Conservation (phyloP, 1,140 invertebrate species). For the Liolophura sinensis region DNA sequence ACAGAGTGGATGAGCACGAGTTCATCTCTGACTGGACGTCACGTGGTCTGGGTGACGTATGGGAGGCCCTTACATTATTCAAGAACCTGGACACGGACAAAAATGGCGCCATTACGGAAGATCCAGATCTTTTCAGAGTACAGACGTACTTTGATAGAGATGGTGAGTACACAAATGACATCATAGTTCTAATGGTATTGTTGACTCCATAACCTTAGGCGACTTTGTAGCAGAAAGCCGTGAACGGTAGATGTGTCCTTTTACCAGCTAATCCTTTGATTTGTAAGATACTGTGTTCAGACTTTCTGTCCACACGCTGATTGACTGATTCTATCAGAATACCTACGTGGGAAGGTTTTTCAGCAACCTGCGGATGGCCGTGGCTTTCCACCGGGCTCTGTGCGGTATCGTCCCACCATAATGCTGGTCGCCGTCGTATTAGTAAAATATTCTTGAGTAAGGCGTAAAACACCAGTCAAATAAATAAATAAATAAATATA, state of each 20-base stretch:
- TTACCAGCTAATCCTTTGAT: background rate
- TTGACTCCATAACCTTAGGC: too few species aligned
- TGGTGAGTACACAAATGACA: conserved; percentile 5
- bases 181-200: too few species aligned
- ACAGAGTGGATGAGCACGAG: conserved; percentile 9
- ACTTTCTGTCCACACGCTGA: too few species aligned
- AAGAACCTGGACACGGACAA: conserved; percentile 24
- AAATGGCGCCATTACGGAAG: conserved; percentile 14
- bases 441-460: too few species aligned
- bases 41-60: conserved; percentile 6
- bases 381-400: too few species aligned
- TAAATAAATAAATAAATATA: too few species aligned
- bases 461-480: too few species aligned
- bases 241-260: background rate
- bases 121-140: conserved; percentile 16
- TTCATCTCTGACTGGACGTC: conserved; percentile 20
- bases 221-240: background rate
- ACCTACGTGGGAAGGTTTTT: too few species aligned
- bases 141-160: conserved; percentile 22
- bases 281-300: background rate
- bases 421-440: too few species aligned
- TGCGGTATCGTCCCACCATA: too few species aligned
- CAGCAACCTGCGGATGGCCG: too few species aligned
- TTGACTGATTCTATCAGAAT: too few species aligned
- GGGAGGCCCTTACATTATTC: conserved; percentile 21